Evolutionary conservation across 2,797 vertebrate genomes (phyloP), one percentile per base, ranked within the genome.

Genomic region (Labeo calbasu): DNA sequence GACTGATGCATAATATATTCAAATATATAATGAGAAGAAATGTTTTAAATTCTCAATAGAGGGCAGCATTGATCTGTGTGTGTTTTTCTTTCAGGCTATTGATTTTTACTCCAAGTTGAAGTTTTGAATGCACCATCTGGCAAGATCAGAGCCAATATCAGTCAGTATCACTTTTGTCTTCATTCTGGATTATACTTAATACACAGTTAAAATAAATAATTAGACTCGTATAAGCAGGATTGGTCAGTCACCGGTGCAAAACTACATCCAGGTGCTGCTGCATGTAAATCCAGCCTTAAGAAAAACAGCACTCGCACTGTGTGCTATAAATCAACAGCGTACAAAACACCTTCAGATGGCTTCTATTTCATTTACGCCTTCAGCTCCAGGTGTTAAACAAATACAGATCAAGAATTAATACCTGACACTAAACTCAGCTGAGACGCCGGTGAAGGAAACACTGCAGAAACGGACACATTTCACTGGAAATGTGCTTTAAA

Each of bases 41-140:
- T 23, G 32, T 43, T 5, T 59, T 11, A 53, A 48, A n/a, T 32
- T 17, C 36, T 81, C 87, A 82, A 61, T 71, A 85, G 88, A 86
- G 77, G 88, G 88, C 88, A 89, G 87, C 84, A 82, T 87, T 85
- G 68, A 43, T 84, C 87, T 75, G 32, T 73, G 48, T 32, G 78
- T 21, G 48, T 14, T 48, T 4, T 23, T 57, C 15, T 13, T 69
- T 23, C 23, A 53, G 23, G 23, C 11, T 1, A 15, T 2, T 71
- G 21, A 25, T 51, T 51, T 73, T 48, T 71, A 8, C 7, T 66
- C 7, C 25, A 71, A 23, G 36, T 50, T 79, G n/a, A 48, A n/a
- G 1, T 15, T 85, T 55, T 82, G 2, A 50, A 79, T 70, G 11
- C 23, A 48, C 50, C 10, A n/a, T 86, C 66, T 63, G 36, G 36